Evolutionary conservation across 2,797 vertebrate genomes (phyloP).

Genomic region (Hoplostethus mediterraneus): DNA sequence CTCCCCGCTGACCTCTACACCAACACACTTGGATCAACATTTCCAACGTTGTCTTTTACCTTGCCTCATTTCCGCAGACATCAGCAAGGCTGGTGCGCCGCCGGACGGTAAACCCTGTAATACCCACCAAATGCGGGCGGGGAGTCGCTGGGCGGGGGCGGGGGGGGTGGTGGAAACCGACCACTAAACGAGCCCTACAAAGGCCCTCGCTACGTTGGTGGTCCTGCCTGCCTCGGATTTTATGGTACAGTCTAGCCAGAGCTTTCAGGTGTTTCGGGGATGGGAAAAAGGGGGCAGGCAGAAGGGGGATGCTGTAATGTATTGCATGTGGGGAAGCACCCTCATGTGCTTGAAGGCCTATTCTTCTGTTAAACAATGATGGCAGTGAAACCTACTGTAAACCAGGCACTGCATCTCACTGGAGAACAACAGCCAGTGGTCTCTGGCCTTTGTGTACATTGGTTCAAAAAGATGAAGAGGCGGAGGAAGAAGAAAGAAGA

Average conservation of each 20-base stretch:
- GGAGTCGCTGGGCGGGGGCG: constrained; percentile 21
- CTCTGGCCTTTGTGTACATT: neutral
- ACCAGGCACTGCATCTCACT: constrained; percentile 9
- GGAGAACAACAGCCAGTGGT: constrained; percentile 20
- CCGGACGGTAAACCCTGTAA: constrained; percentile 56
- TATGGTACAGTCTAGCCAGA: constrained; percentile 65
- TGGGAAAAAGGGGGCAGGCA: constrained; percentile 43
- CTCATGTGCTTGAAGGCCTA: constrained; percentile 29
- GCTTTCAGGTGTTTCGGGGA: constrained; percentile 56
- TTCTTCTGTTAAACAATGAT: constrained; percentile 42
- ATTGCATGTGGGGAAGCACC: constrained; percentile 48
- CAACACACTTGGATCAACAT: constrained; percentile 60
- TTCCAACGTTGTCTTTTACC: constrained; percentile 52
- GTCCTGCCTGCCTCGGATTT: constrained; percentile 63
- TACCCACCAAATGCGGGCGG: constrained; percentile 40
- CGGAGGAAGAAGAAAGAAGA: neutral
- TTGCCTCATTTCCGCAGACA: constrained; percentile 57
- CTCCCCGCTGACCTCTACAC: constrained; percentile 14
- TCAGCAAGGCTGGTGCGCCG: constrained; percentile 46
- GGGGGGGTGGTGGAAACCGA: constrained; percentile 29
- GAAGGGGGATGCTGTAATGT: constrained; percentile 60
- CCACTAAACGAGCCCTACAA: constrained; percentile 56
- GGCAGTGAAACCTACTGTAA: constrained; percentile 22
- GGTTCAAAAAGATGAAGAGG: neutral
- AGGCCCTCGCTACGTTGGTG: constrained; percentile 70